Evolutionary conservation across 1,140 invertebrate genomes (phyloP).

Genomic region (Caenorhabditis latens): DNA sequence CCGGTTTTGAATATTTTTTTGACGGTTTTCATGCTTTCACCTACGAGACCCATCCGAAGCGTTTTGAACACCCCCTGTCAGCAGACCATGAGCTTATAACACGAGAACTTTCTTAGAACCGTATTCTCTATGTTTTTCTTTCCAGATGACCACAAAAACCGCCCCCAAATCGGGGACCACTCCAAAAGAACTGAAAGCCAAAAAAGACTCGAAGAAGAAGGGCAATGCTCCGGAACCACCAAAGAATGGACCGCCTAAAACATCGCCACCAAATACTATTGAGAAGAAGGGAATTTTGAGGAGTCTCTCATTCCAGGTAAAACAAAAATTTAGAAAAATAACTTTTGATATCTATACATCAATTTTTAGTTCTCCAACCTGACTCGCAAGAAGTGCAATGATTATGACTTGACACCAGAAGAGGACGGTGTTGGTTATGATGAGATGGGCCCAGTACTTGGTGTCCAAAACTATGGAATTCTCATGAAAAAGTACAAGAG

Average conservation of each 20-base stretch:
- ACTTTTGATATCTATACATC: neutral
- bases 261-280: constrained; percentile 3
- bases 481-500: constrained; percentile 71
- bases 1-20: no score
- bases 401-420: constrained; percentile 66
- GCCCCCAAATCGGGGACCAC: neutral
- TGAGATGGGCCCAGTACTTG: constrained; percentile 57
- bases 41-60: no score
- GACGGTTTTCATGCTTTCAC: no score
- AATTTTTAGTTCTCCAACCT: constrained; percentile 64
- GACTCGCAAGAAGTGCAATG: constrained; percentile 58
- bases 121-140: no score
- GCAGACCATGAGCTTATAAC: no score
- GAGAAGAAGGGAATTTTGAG: constrained; percentile 67
- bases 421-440: constrained; percentile 53
- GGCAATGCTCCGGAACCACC: constrained; percentile 19
- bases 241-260: constrained; percentile 16
- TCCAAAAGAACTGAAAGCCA: constrained; percentile 33
- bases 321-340: constrained; percentile 20
- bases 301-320: constrained; percentile 66
- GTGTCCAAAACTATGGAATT: constrained; percentile 68
- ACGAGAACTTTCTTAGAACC: no score
- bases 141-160: constrained; percentile 34
- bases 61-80: no score
- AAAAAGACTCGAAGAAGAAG: constrained; percentile 27